These are phyloP conservation scores for Antennarius striatus DNA, from an alignment of 2,113 vertebrate species.

Conservation along the genomic window DNA sequence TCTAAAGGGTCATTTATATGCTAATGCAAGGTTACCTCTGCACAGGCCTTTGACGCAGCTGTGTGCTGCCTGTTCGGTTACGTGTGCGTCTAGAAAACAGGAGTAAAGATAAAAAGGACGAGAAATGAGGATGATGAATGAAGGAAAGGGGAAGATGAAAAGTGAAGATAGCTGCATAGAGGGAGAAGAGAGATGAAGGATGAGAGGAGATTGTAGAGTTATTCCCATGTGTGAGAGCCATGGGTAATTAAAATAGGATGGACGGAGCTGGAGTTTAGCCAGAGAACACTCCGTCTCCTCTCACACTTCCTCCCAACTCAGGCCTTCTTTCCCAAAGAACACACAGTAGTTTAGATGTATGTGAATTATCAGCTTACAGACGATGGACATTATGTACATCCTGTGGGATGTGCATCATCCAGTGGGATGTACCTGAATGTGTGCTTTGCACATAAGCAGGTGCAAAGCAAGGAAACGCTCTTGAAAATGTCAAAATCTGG, in stretches of 20 bases:
- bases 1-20: conserved; percentile 74
- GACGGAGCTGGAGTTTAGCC: conserved; percentile 74
- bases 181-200: conserved; percentile 35
- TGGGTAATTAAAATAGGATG: conserved; percentile 80
- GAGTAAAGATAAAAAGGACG: not conserved
- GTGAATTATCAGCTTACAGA: conserved; percentile 47
- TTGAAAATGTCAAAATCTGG: conserved; percentile 20
- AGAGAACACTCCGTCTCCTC: conserved; percentile 65
- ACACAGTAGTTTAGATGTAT: conserved; percentile 34
- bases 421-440: too few species aligned
- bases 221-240: conserved; percentile 66
- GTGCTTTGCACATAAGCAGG: conserved; percentile 5
- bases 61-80: conserved; percentile 37
- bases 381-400: conserved; percentile 27
- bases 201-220: conserved; percentile 41
- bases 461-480: conserved; percentile 29
- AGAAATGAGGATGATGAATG: conserved; percentile 29
- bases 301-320: conserved; percentile 69
- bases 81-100: conserved; percentile 1
- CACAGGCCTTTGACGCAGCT: conserved; percentile 48
- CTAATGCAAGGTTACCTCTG: conserved; percentile 71
- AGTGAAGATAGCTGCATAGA: conserved; percentile 20
- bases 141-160: conserved; percentile 30
- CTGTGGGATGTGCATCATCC: not conserved
- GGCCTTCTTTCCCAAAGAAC: conserved; percentile 53